phyloP scores from a whole-genome alignment of 2,888 invertebrate genomes.

The Baccha elongata region DNA sequence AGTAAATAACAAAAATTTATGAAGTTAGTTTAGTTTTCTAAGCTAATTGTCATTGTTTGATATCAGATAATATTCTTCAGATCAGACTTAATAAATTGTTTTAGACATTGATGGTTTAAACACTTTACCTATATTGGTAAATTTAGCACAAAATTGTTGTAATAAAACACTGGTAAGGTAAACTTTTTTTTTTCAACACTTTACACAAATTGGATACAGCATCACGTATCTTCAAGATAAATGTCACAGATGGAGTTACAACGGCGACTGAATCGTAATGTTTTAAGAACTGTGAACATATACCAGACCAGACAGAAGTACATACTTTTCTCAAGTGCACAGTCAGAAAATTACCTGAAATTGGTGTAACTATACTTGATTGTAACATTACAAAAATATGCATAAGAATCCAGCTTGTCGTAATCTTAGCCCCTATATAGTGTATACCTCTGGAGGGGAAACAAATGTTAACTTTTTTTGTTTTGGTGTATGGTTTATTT shows the following conservation, averaged over 20 bases:
- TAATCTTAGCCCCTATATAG: no score
- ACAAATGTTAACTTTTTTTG: no score
- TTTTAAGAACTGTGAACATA: constrained; percentile 55
- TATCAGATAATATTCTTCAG: no score
- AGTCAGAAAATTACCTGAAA: constrained; percentile 24
- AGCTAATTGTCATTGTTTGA: no score
- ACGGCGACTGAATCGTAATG: constrained; percentile 78
- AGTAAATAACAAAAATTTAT: no score
- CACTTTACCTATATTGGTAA: no score
- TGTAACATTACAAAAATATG: constrained; percentile 18
- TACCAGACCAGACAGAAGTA: constrained; percentile 31
- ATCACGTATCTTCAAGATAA: constrained; percentile 61
- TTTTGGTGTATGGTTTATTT: no score
- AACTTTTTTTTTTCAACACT: constrained; percentile 1
- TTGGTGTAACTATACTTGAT: constrained; percentile 15
- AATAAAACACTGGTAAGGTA: constrained; percentile 6
- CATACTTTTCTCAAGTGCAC: constrained; percentile 15
- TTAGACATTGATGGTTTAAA: no score
- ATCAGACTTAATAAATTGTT: no score
- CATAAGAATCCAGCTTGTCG: neutral
- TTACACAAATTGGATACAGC: neutral
- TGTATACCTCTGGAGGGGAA: no score
- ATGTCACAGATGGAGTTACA: constrained; percentile 78
- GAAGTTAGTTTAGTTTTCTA: no score
- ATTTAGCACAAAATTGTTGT: neutral